These are phyloP conservation scores for Pyrrhosoma nymphula DNA, from an alignment of 2,888 invertebrate genomes.

Conservation along the genomic window DNA sequence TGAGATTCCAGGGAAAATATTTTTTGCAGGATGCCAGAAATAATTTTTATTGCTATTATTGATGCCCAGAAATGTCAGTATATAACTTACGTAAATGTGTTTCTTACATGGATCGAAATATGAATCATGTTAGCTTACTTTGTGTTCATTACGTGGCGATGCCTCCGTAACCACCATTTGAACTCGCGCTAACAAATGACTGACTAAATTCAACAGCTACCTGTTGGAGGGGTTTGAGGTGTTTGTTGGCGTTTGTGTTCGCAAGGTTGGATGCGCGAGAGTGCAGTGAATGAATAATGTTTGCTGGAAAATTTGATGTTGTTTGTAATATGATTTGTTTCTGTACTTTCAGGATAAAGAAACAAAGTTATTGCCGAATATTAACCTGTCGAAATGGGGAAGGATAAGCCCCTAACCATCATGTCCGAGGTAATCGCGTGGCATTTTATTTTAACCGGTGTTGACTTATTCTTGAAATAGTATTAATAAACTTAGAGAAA, in stretches of 20 bases:
- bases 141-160: too few species aligned
- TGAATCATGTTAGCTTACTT: too few species aligned
- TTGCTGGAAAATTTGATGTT: too few species aligned
- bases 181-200: slow-evolving; percentile 5
- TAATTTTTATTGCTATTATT: too few species aligned
- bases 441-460: neutral
- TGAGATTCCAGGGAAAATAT: too few species aligned
- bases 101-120: too few species aligned
- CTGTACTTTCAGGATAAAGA: neutral
- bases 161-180: neutral
- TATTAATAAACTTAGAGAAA: neutral
- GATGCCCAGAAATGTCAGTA: too few species aligned
- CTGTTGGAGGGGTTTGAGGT: neutral
- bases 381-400: neutral
- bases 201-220: neutral
- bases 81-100: too few species aligned
- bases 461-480: neutral
- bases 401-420: neutral
- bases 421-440: slow-evolving; percentile 24
- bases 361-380: neutral
- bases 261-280: neutral
- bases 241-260: neutral
- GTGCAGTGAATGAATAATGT: neutral
- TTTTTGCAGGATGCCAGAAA: too few species aligned
- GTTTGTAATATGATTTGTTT: neutral